Evolutionary conservation across 2,113 vertebrate species (phyloP).

Genomic region (Mustelus asterias): DNA sequence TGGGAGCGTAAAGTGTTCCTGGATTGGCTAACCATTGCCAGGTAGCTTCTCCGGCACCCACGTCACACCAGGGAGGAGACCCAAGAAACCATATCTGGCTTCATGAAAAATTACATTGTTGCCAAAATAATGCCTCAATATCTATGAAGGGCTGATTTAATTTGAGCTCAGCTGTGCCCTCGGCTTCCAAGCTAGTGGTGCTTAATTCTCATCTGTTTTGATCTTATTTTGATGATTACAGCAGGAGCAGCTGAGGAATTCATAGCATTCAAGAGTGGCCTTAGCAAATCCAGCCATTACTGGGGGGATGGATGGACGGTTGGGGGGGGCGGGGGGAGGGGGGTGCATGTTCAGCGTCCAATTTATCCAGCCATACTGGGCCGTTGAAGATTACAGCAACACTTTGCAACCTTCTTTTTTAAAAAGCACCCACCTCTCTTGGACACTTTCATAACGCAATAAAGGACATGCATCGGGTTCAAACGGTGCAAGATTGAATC

Average conservation of each 20-base stretch:
- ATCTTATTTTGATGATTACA: not conserved
- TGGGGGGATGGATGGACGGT: not conserved
- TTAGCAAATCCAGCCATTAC: not conserved
- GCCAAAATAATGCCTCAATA: slow-evolving; percentile 2
- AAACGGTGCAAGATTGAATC: not conserved
- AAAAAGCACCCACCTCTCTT: not conserved
- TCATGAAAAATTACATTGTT: not conserved
- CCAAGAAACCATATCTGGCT: not conserved
- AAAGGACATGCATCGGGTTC: not conserved
- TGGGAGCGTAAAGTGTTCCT: not conserved
- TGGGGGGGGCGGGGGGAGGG: too few relatives aligned
- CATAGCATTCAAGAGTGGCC: not conserved
- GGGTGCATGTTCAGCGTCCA: not conserved
- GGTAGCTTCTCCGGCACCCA: not conserved
- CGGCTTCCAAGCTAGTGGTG: not conserved
- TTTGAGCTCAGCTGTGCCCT: not conserved
- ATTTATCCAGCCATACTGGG: not conserved
- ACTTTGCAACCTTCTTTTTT: not conserved
- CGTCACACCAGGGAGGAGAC: not conserved
- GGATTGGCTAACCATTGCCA: not conserved
- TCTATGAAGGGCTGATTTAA: not conserved
- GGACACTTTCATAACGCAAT: too few relatives aligned
- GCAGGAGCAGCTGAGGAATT: not conserved
- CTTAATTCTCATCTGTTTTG: not conserved
- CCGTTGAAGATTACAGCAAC: not conserved